Evolutionary conservation across 2,113 vertebrate species (phyloP).

Genomic region (Calonectris borealis): DNA sequence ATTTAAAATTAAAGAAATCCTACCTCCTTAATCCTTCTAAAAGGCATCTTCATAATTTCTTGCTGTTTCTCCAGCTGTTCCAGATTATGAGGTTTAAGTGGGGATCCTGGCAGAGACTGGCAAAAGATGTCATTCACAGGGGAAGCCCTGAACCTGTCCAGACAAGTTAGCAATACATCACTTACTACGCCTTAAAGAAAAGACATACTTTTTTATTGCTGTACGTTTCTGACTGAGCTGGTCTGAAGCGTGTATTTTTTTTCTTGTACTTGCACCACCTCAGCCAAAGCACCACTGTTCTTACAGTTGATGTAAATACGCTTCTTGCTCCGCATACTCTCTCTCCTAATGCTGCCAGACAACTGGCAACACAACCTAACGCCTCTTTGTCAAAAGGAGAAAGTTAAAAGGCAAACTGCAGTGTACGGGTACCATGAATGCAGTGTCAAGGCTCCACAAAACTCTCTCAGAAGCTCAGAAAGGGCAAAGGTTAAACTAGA

Average conservation of each 20-base stretch:
- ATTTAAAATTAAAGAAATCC: background rate
- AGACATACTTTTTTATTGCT: background rate
- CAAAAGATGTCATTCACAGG: slow-evolving; percentile 97
- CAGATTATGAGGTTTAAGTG: slow-evolving; percentile 87
- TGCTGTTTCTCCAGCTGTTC: slow-evolving; percentile 87
- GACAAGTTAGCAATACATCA: background rate
- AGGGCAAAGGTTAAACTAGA: background rate
- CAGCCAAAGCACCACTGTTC: background rate
- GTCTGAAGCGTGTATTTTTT: background rate
- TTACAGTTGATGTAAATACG: accelerated
- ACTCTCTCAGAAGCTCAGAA: background rate
- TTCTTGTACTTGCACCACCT: background rate
- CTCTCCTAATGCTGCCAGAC: background rate
- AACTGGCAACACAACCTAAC: background rate
- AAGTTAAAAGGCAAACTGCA: background rate
- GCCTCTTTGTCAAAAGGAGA: background rate
- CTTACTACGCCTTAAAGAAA: background rate
- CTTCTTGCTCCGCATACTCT: background rate
- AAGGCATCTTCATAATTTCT: slow-evolving; percentile 87
- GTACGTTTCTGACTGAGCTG: background rate
- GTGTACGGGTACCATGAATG: accelerated
- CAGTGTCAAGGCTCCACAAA: background rate
- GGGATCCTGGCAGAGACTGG: slow-evolving; percentile 91
- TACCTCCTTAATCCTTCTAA: slow-evolving; percentile 82
- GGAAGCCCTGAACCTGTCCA: slow-evolving; percentile 86